These are phyloP conservation scores for Eurystomus glaucurus DNA, from an alignment of 2,797 vertebrate species.

Conservation along the genomic window DNA sequence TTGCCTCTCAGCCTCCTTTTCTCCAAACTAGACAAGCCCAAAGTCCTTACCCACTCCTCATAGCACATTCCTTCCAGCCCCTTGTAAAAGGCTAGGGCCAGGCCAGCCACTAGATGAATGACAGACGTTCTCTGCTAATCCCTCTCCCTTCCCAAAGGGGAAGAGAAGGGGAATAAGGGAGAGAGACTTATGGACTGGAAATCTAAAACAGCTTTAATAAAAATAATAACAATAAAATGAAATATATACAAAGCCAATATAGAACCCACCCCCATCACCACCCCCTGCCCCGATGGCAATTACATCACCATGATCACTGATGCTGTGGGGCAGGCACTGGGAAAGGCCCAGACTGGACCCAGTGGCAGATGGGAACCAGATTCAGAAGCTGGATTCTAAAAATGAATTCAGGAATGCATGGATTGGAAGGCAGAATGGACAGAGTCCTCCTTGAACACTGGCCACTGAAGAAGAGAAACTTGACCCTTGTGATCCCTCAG, in stretches of 20 bases:
- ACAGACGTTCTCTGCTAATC: neutral
- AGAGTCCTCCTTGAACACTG: neutral
- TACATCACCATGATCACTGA: neutral
- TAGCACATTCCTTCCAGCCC: neutral
- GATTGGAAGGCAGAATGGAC: neutral
- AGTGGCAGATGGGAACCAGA: neutral
- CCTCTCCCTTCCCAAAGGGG: neutral
- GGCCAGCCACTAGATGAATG: neutral
- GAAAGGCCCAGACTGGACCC: neutral
- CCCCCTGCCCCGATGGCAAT: neutral
- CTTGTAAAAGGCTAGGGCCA: neutral
- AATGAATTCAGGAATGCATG: neutral
- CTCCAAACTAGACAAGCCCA: neutral
- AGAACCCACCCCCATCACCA: neutral
- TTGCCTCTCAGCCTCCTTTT: neutral
- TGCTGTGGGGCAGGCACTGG: neutral
- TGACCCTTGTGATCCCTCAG: neutral
- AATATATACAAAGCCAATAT: neutral
- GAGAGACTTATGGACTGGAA: neutral
- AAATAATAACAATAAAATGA: neutral
- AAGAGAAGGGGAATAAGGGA: neutral
- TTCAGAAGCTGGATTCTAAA: neutral
- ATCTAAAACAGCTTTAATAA: neutral
- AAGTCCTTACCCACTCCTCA: neutral
- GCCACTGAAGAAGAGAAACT: neutral